Percentiles rank a stretch among this genome's conserved stretches.
phyloP scores from a whole-genome alignment of 2,797 vertebrate species.

The Pogonophryne albipinna region DNA sequence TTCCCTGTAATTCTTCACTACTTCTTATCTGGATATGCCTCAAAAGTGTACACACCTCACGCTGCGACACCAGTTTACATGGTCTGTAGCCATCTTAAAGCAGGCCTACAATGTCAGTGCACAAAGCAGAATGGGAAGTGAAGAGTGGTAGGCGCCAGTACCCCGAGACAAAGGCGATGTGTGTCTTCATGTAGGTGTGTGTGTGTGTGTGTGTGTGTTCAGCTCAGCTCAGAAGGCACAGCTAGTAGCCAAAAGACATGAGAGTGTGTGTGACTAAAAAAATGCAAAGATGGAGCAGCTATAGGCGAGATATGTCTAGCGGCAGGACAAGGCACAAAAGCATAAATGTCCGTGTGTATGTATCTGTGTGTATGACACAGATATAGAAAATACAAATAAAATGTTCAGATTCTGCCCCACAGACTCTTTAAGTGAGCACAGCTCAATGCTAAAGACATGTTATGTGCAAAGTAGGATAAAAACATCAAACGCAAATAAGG shows the following conservation, averaged over 20 bases:
- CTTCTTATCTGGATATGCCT: constrained; percentile 16
- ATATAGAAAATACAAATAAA: constrained; percentile 38
- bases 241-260: constrained; percentile 53
- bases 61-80: constrained; percentile 19
- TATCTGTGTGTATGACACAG: constrained; percentile 23
- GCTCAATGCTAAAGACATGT: constrained; percentile 33
- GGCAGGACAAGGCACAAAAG: constrained; percentile 85
- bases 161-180: constrained; percentile 56
- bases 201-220: constrained; percentile 13
- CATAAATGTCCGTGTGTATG: constrained; percentile 33
- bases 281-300: constrained; percentile 62
- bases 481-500: constrained; percentile 33
- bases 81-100: constrained; percentile 26
- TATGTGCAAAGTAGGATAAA: constrained; percentile 50
- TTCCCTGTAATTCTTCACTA: background rate
- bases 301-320: constrained; percentile 61
- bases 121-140: constrained; percentile 40
- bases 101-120: constrained; percentile 20
- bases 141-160: constrained; percentile 18
- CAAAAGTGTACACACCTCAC: background rate
- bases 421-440: constrained; percentile 31
- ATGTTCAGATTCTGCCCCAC: constrained; percentile 33
- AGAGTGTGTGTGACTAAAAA: constrained; percentile 28
- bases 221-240: constrained; percentile 75
- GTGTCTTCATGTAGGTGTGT: constrained; percentile 9